Evolutionary conservation across 2,113 vertebrate species (phyloP), one percentile per base, ranked within the genome.

Genomic region (Rhineura floridana): DNA sequence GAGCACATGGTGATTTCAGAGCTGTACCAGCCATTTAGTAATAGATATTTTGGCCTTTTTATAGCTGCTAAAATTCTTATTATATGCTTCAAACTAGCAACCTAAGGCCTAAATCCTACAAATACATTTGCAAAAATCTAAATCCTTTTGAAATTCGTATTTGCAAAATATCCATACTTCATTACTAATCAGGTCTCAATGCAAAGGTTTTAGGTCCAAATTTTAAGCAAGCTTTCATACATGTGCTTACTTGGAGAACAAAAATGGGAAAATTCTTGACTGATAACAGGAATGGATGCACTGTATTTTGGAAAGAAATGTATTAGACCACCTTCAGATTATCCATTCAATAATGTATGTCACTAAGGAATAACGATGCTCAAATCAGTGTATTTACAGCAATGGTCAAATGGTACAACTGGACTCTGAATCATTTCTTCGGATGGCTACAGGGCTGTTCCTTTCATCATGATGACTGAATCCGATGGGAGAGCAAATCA

Each of bases 1-100:
- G 23, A 81, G 84, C 4, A 17, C 6, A 0, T 55, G 52, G 30
- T 70, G 78, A 84, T 90, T 90, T 55, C 83, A 82, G 85, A 87
- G 62, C 90, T 0, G 91, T 70, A 89, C 81, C 33, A 81, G 73
- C 65, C 59, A 83, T 78, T 90, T 69, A 28, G 85, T 59, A 69
- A n/a, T 36, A 67, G 50, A 0, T 62, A 88, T 6, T 84, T 81
- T 81, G 63, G 1, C n/a, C 72, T 46, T 0, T 23, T 36, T 83
- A 83, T 81, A 91, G 23, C 76, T 67, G 59, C 79, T 36, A 90
- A 81, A 72, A 76, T 25, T 6, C 52, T 78, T 39, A 77, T 39
- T 21, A 12, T 44, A n/a, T 50, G 28, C 42, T 42, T 65, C n/a
- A 36, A 59, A 6, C 21, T 75, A 33, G 50, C 50, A 75, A 72